Evolutionary conservation across 2,113 vertebrate genomes (phyloP).

Genomic region (Jaculus jaculus): DNA sequence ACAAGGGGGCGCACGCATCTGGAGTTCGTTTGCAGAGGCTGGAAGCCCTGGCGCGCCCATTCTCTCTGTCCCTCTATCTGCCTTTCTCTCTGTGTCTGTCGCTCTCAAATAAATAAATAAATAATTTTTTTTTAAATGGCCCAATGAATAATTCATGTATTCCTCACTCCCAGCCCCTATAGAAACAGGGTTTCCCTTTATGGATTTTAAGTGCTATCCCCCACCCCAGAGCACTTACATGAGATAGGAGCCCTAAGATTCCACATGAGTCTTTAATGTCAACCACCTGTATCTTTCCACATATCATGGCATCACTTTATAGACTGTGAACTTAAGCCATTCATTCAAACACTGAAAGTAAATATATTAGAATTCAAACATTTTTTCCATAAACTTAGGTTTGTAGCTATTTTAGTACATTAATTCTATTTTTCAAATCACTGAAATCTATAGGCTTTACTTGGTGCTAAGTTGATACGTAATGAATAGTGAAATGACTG

Average conservation of each 20-base stretch:
- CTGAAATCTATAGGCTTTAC: background rate
- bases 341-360: background rate
- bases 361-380: background rate
- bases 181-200: background rate
- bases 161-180: background rate
- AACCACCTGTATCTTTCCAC: too few species aligned
- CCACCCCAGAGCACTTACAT: background rate
- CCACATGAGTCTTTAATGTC: background rate
- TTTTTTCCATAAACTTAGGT: background rate
- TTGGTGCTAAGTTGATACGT: background rate
- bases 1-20: too few species aligned
- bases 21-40: too few species aligned
- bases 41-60: too few species aligned
- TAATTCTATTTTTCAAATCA: background rate
- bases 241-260: background rate
- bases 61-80: too few species aligned
- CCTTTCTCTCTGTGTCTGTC: too few species aligned
- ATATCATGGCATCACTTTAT: fast-evolving
- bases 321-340: background rate
- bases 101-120: too few species aligned
- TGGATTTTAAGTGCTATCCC: background rate
- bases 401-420: background rate
- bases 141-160: background rate
- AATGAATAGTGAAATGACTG: background rate
- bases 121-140: too few species aligned